Evolutionary conservation across 37 sponge, comb jelly and placozoan genomes (phyloP), one percentile per base, ranked within the genome.

Genomic region (Chondrosia reniformis): DNA sequence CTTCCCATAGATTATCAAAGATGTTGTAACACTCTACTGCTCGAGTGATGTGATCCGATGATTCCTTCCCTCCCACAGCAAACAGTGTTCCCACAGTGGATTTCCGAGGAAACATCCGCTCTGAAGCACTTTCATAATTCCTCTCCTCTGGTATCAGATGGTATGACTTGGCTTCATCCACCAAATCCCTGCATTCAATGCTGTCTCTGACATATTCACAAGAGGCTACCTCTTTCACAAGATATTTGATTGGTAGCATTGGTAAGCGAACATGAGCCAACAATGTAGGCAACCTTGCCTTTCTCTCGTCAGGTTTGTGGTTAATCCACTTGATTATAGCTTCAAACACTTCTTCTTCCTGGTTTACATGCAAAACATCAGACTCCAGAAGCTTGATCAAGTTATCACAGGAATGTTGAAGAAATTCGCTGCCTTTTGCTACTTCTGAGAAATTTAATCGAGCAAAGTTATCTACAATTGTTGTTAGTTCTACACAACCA

Each of bases 11-110:
- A 58, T 89, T 72, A 8, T 92, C 90, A 33, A 81, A 64, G 19
- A 84, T 66, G 76, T 54, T 81, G 82, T 84, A 93, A 39, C 81
- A 75, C 77, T 93, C 94, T 38, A 93, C 89, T 21, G 90, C 80
- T 9, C 89, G 81, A 24, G 92, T 92, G 82, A 95, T 95, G 71
- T 73, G 86, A 69, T 95, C 96, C 0, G 93, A 92, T 24, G 96
- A 95, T 52, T 95, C 93, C 82, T 95, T 95, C 36, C 96, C 96
- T 0, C 96, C 96, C 21, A 95, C 93, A 0, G 92, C 96, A 76
- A 84, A 92, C 36, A 95, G 80, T 4, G 80, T 81, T 9, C 92
- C 90, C 21, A 92, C 82, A 3, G 89, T 88, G 0, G 93, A 89
- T 41, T 95, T 89, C 22, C 96, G 87, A 33, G 92, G 88, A 37